Base-by-base conservation (phyloP, 2,113 vertebrate species). In the Ageneiosus marmoratus region DNA sequence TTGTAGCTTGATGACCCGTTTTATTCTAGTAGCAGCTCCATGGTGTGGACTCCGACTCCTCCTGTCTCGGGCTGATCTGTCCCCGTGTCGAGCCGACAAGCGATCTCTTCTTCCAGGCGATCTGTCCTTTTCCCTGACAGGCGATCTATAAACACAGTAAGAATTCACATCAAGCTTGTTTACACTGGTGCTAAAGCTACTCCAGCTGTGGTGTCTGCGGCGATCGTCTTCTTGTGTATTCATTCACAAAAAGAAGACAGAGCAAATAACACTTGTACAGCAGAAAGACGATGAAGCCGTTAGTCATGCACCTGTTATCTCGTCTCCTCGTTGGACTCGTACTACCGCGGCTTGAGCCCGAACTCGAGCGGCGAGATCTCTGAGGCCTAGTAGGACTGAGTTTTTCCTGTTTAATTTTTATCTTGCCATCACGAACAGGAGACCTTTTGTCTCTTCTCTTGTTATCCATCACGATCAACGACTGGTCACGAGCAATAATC, bases 31-130 rank as follows among this genome's bases (percentile, higher is more conserved):
- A 3, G 91, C 83, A 5, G 89, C 74, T 10, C 87, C 87, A 13
- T 91, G 93, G 20, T 92, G 91, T 4, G 97, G 96, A 84, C 97
- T 98, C 50, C 94, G 93, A 86, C 94, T 97, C 81, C 95, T 94
- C 73, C 93, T 93, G 85, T 88, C 92, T 69, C 95, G 92, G 22
- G 96, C 96, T 5, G 97, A 96, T 80, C 94, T 93, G 90, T 96
- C 96, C 53, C 86, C 83, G 85, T 94, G 89, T 85, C 93, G 89
- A 24, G 89, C 89, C 1, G 95, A 93, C 13, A 95, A 92, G 5
- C 91, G 90, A 56, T 88, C 95, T 89, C 91, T 96, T 89, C 93
- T 93, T 79, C 81, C 93, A 1, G 95, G 93, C 0, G 95, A 95
- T 67, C 92, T 93, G 53, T 91, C 95, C 89, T 92, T 96, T 69